These are phyloP conservation scores for Urocolius indicus DNA, from an alignment of 2,113 vertebrate genomes.

Conservation along the genomic window DNA sequence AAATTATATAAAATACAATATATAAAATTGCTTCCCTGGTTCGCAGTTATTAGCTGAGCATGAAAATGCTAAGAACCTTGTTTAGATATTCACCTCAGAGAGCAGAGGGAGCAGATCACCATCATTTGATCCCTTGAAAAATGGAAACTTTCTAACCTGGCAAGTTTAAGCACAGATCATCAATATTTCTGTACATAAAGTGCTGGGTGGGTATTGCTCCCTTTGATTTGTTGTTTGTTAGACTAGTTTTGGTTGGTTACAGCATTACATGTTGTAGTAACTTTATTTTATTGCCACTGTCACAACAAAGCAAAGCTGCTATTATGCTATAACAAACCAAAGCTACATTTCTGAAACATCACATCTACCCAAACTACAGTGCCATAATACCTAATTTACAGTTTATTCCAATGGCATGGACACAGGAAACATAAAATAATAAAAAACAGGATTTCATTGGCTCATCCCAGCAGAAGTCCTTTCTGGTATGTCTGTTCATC, in stretches of 20 bases:
- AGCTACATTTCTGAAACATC: constrained; percentile 76
- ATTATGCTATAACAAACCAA: constrained; percentile 81
- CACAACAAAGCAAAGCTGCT: constrained; percentile 81
- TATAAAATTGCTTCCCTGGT: neutral
- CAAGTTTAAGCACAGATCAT: constrained; percentile 19
- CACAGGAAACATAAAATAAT: constrained; percentile 69
- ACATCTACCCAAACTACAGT: constrained; percentile 69
- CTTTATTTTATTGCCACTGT: constrained; percentile 81
- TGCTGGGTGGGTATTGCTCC: constrained; percentile 33
- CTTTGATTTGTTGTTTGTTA: constrained; percentile 74
- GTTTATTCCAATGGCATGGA: constrained; percentile 77
- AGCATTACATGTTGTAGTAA: constrained; percentile 75
- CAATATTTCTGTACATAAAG: constrained; percentile 31
- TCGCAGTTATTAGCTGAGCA: neutral
- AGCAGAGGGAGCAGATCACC: neutral
- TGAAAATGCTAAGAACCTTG: neutral
- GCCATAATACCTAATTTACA: constrained; percentile 78
- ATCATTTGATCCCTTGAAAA: constrained; percentile 21
- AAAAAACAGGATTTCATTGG: constrained; percentile 58
- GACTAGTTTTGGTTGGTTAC: constrained; percentile 76
- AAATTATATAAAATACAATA: neutral
- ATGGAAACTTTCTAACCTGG: constrained; percentile 11
- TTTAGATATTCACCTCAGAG: neutral
- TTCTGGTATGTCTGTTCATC: constrained; percentile 39
- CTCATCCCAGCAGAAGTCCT: constrained; percentile 50